Base-by-base conservation (phyloP, 2,113 vertebrate genomes). In the rabbit (Oryctolagus cuniculus) region DNA sequence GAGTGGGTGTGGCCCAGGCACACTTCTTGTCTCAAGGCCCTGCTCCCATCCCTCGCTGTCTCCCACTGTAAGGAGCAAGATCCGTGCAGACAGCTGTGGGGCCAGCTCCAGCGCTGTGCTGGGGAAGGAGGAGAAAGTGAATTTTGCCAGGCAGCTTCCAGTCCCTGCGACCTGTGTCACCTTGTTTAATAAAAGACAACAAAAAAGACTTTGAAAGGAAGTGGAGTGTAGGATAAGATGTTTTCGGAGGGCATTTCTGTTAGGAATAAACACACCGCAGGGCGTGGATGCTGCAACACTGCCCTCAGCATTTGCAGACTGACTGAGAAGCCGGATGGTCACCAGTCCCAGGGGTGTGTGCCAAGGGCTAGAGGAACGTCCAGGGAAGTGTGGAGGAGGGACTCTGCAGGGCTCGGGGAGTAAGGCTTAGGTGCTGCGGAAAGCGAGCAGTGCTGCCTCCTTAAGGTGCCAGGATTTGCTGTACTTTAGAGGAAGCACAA, bases 401-500 rank as follows among this genome's bases (percentile, higher is more conserved):
- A 21, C 31, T 61, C 67, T 69, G 44, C 31, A 1, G 10, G 36
- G 61, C n/a, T 77, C 64, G 8, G 15, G 73, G 64, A 73, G 49
- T 44, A 53, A 79, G 73, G 49, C 67, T 86, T 55, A 85, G 78
- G 55, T 73, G 29, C 77, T 88, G 74, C 67, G 73, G 82, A 82
- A 85, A 78, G 38, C 49, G 73, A 67, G 34, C 24, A 63, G 2
- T 70, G 91, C 82, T 90, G 34, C 44, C 87, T 94, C 44, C 4
- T 21, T 61, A 27, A 64, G 13, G 49, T 67, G 27, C 66, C 38
- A 67, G 80, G 61, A 66, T 90, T 80, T 61, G 55, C 53, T 84
- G 63, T 53, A 81, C 77, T 77, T 90, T 61, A 64, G 91, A 80
- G 93, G 72, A 87, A 84, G 89, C 87, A 66, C 90, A 84, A 64